Evolutionary conservation across 2,888 invertebrate genomes (phyloP).

Genomic region (Hemithea aestivaria): DNA sequence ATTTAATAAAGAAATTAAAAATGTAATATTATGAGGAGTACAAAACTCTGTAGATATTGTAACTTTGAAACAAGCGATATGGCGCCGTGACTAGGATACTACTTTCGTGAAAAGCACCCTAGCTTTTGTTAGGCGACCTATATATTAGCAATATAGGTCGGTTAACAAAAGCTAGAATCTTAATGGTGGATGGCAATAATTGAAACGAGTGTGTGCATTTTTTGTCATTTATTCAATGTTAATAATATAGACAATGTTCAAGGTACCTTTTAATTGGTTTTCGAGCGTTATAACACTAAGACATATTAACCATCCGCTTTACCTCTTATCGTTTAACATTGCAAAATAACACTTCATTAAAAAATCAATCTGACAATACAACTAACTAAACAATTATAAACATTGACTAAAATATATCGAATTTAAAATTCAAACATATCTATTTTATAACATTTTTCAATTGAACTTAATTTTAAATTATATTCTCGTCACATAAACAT

Average conservation of each 20-base stretch:
- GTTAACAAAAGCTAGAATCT: too few species aligned
- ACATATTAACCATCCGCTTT: conserved; percentile 69
- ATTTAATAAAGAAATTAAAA: too few species aligned
- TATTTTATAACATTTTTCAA: conserved; percentile 56
- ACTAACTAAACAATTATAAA: conserved; percentile 66
- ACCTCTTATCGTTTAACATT: conserved; percentile 70
- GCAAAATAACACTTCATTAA: conserved; percentile 74
- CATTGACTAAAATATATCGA: conserved; percentile 75
- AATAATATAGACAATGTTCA: conserved; percentile 80
- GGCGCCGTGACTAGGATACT: too few species aligned
- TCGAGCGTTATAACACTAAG: conserved; percentile 75
- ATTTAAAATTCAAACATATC: conserved; percentile 66
- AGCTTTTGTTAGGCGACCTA: too few species aligned
- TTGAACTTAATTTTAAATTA: conserved; percentile 64
- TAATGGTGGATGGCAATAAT: conserved; percentile 24
- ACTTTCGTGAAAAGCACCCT: too few species aligned
- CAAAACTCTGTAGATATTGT: too few species aligned
- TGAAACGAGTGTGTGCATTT: conserved; percentile 43
- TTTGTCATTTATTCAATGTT: conserved; percentile 79
- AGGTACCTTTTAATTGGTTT: conserved; percentile 78
- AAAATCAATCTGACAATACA: conserved; percentile 61
- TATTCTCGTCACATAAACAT: conserved; percentile 65
- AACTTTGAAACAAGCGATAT: too few species aligned
- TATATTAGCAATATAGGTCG: too few species aligned
- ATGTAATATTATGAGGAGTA: too few species aligned